These are phyloP conservation scores for Nomia melanderi DNA, from an alignment of 1,140 invertebrate species.

Conservation along the genomic window DNA sequence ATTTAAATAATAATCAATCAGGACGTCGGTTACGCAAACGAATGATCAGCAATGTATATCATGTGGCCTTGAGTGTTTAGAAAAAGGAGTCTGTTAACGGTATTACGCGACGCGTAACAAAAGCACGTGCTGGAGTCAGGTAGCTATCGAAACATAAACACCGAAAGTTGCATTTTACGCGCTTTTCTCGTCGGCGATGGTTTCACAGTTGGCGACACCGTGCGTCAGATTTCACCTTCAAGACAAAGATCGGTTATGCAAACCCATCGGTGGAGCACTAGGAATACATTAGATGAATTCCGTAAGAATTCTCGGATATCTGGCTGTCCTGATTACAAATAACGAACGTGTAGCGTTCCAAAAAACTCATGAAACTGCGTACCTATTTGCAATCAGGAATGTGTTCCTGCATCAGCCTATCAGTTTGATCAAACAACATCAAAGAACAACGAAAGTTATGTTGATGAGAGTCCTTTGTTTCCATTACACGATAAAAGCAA, in stretches of 20 bases:
- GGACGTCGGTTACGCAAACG: neutral
- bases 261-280: neutral
- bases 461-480: neutral
- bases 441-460: neutral
- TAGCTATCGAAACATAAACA: neutral
- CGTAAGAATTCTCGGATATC: conserved; percentile 10
- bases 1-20: neutral
- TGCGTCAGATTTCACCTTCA: conserved; percentile 30
- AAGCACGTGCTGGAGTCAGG: neutral
- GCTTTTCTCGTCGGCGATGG: neutral
- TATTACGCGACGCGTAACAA: neutral
- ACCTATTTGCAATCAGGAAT: conserved; percentile 8
- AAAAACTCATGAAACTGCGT: conserved; percentile 17
- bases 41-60: neutral
- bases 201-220: conserved; percentile 11
- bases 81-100: conserved; percentile 1
- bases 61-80: neutral
- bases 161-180: conserved; percentile 5
- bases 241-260: neutral
- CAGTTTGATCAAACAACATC: neutral
- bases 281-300: conserved; percentile 3
- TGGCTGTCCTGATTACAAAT: neutral
- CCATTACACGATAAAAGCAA: neutral
- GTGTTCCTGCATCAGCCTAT: neutral
- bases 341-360: conserved; percentile 1